Evolutionary conservation across 2,113 vertebrate genomes (phyloP).

Genomic region (Cyprinodon variegatus): DNA sequence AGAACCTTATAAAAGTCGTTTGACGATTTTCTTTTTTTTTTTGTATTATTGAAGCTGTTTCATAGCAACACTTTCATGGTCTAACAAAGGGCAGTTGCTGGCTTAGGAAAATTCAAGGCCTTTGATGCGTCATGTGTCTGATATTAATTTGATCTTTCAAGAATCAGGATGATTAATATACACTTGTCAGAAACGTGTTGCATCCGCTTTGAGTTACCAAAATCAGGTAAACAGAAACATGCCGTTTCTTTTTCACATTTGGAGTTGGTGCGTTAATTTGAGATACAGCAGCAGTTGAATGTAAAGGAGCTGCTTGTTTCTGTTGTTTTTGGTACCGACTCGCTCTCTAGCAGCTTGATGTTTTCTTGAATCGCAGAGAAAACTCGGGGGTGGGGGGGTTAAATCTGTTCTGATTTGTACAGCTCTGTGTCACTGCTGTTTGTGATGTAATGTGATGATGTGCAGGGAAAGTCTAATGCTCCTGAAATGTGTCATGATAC

Average conservation of each 20-base stretch:
- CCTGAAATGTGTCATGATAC: constrained; percentile 34
- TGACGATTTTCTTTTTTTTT: background rate
- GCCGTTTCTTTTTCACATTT: constrained; percentile 7
- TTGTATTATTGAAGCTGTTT: background rate
- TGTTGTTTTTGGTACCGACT: background rate
- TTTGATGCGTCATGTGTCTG: constrained; percentile 28
- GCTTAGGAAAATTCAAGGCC: constrained; percentile 7
- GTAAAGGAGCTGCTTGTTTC: background rate
- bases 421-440: constrained; percentile 19
- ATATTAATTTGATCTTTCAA: constrained; percentile 4
- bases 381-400: constrained; percentile 18
- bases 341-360: constrained; percentile 11
- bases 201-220: background rate
- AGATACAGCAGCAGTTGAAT: background rate
- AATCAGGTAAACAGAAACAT: background rate
- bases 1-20: background rate
- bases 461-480: constrained; percentile 39
- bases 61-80: background rate
- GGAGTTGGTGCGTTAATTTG: background rate
- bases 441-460: constrained; percentile 30
- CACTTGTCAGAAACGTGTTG: constrained; percentile 2
- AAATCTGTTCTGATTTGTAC: constrained; percentile 21
- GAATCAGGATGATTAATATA: constrained; percentile 22
- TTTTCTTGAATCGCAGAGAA: constrained; percentile 10
- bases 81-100: constrained; percentile 7